These are phyloP conservation scores for Drosophila auraria DNA, from an alignment of 1,140 invertebrate species.

Conservation along the genomic window DNA sequence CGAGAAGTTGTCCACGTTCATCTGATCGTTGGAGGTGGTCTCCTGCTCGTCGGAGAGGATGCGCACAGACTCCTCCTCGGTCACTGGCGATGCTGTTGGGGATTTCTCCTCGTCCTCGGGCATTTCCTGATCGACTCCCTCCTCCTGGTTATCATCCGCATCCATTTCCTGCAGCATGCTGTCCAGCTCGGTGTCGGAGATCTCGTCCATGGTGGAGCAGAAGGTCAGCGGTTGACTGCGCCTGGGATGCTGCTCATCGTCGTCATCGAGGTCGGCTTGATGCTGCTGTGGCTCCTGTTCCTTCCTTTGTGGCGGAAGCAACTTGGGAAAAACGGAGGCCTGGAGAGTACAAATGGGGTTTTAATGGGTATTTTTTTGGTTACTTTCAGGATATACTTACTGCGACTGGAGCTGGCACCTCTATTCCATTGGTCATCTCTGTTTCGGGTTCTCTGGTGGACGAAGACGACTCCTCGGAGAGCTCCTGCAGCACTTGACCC, in stretches of 20 bases:
- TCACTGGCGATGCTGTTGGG: conserved; percentile 40
- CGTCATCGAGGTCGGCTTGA: conserved; percentile 4
- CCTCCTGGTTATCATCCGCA: conserved; percentile 65
- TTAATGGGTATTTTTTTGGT: neutral
- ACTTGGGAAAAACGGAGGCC: neutral
- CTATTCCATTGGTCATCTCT: conserved; percentile 48
- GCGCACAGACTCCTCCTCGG: conserved; percentile 72
- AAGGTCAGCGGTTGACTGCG: conserved; percentile 76
- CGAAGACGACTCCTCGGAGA: conserved; percentile 58
- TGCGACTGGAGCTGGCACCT: neutral
- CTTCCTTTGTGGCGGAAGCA: neutral
- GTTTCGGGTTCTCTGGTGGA: conserved; percentile 53
- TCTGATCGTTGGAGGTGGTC: conserved; percentile 63
- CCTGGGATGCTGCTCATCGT: conserved; percentile 16
- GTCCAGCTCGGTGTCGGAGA: conserved; percentile 83
- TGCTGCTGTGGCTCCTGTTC: neutral
- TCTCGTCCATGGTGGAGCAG: conserved; percentile 85
- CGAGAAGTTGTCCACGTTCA: conserved; percentile 82
- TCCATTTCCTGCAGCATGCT: conserved; percentile 84
- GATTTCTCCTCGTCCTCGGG: conserved; percentile 28
- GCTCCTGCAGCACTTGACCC: conserved; percentile 66
- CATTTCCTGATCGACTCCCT: conserved; percentile 25
- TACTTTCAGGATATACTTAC: neutral
- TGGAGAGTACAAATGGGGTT: neutral
- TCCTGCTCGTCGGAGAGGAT: conserved; percentile 67